These are phyloP conservation scores for Papilio dardanus DNA, from an alignment of 1,140 invertebrate species.

Conservation along the genomic window DNA sequence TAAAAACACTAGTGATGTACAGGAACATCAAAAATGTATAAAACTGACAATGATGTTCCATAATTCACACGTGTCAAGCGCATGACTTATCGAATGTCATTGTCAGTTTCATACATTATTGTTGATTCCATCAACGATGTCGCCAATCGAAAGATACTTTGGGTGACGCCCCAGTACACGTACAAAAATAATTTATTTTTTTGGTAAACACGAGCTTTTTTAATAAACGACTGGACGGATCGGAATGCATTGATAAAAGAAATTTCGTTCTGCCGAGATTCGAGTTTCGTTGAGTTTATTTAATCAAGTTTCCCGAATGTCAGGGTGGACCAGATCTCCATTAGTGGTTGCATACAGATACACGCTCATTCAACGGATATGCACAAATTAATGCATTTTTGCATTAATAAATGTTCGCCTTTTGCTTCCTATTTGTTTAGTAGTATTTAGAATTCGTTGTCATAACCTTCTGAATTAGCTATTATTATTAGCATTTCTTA, in stretches of 20 bases:
- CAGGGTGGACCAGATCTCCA: conserved; percentile 55
- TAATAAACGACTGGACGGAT: not conserved
- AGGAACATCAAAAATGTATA: no score
- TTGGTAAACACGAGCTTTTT: not conserved
- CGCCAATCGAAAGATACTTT: no score
- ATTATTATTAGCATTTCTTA: not conserved
- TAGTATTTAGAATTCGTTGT: not conserved
- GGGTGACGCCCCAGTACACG: no score
- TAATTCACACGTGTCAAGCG: no score
- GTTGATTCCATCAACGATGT: no score
- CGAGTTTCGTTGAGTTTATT: conserved; percentile 50
- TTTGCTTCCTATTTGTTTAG: not conserved
- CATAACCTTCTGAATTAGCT: not conserved
- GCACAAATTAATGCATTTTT: not conserved
- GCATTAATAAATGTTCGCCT: not conserved
- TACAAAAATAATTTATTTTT: not conserved
- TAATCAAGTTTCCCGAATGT: conserved; percentile 59
- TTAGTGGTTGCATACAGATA: conserved; percentile 23
- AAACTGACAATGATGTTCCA: no score
- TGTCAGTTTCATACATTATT: no score
- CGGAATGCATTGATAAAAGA: not conserved
- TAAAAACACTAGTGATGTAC: not conserved
- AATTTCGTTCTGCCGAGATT: conserved; percentile 43
- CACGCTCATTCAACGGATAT: not conserved
- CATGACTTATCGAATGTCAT: no score